These are phyloP conservation scores for Branchinecta lynchi DNA, from an alignment of 1,140 invertebrate genomes.

Conservation along the genomic window DNA sequence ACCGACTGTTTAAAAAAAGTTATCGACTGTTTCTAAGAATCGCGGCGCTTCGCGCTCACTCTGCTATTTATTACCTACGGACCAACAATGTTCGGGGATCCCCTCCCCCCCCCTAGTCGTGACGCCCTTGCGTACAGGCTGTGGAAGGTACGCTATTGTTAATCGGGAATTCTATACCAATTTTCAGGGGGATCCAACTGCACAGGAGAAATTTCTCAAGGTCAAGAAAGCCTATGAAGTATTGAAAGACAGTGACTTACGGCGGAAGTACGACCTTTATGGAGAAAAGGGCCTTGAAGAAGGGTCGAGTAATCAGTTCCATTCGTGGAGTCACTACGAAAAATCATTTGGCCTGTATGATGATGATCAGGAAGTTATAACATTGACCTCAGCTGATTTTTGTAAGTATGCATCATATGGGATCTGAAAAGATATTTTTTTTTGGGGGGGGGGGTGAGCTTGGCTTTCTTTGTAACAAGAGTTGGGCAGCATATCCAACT, in stretches of 20 bases:
- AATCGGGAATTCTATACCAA: conserved; percentile 4
- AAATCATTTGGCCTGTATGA: conserved; percentile 78
- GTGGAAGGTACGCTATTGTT: too few species aligned
- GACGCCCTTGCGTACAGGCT: too few species aligned
- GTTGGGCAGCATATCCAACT: too few species aligned
- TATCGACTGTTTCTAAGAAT: too few species aligned
- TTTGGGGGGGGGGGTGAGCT: too few species aligned
- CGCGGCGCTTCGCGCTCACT: too few species aligned
- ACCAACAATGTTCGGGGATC: too few species aligned
- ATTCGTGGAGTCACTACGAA: conserved; percentile 64
- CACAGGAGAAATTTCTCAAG: conserved; percentile 57
- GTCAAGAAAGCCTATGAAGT: conserved; percentile 68
- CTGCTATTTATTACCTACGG: too few species aligned
- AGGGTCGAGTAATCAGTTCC: conserved; percentile 39
- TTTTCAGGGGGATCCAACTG: conserved; percentile 47
- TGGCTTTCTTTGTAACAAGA: too few species aligned
- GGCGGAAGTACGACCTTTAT: conserved; percentile 61
- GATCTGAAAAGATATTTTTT: conserved; percentile 11
- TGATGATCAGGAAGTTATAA: conserved; percentile 64
- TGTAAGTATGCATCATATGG: conserved; percentile 38
- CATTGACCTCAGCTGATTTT: conserved; percentile 53
- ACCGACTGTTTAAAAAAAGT: too few species aligned
- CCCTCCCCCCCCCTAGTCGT: too few species aligned
- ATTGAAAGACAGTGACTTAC: conserved; percentile 58
- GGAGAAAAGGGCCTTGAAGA: conserved; percentile 47